phyloP scores from a whole-genome alignment of 2,113 vertebrate species.

The Cariama cristata region DNA sequence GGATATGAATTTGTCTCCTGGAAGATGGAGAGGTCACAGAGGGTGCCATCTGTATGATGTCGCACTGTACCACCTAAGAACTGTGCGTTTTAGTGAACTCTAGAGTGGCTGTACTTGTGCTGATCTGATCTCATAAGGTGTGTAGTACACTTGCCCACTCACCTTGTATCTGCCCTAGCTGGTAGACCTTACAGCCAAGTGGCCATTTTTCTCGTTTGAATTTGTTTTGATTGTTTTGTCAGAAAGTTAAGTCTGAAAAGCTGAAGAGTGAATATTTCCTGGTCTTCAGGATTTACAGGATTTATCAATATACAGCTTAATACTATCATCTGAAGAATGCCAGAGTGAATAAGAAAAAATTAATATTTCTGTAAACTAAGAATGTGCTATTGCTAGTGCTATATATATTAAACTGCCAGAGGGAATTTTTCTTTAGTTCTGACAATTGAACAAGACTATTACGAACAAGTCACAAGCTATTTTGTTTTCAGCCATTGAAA shows the following conservation, averaged over 20 bases:
- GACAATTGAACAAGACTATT: neutral
- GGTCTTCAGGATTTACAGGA: neutral
- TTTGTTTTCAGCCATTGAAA: slow-evolving; percentile 27
- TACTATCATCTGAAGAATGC: neutral
- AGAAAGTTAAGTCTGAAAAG: neutral
- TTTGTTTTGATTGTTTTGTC: neutral
- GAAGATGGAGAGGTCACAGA: neutral
- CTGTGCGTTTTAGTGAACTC: neutral
- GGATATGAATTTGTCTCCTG: neutral
- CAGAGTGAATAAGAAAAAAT: neutral
- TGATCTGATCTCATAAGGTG: neutral
- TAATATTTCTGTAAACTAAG: neutral
- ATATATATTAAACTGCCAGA: neutral
- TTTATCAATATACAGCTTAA: neutral
- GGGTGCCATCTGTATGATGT: neutral
- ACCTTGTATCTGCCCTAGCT: neutral
- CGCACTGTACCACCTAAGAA: neutral
- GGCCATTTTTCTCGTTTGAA: neutral
- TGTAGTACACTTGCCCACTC: neutral
- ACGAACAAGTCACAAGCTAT: slow-evolving; percentile 1
- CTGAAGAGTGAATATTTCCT: neutral
- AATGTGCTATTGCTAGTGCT: neutral
- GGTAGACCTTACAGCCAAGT: neutral
- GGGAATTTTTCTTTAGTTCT: slow-evolving; percentile 17
- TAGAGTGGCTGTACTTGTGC: neutral